Evolutionary conservation across 2,888 invertebrate species (phyloP), one percentile per base, ranked within the genome.

Genomic region (Heliconius ethilla): DNA sequence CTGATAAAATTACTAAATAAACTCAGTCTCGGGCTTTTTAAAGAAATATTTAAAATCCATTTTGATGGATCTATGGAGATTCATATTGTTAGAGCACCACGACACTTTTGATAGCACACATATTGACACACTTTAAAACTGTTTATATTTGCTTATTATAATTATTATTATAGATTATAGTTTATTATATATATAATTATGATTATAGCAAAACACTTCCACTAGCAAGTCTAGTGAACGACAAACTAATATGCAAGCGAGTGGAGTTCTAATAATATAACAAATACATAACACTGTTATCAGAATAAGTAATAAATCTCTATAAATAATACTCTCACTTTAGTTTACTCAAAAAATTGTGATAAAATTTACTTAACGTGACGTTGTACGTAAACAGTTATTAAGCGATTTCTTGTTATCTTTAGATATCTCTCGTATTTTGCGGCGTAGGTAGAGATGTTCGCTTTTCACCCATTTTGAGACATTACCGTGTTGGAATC

Each of bases 1-100:
- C 9, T 29, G 51, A 22, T 70, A 55, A 27, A 72, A 27, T 63
- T 74, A 74, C 74, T 27, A 59, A 45, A 62, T 74, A 63, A 37
- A 74, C 13, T 45, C 62, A 63, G 63, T 63, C 40, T 63, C 40
- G 40, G 74, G 63, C 63, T 74, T 74, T 63, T 74, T 74, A 74
- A 74, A 74, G 63, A 63, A 74, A 74, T 74, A 74, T 63, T 74
- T 74, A 27, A 74, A 74, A 74, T 74, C 74, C 74, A 74, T 74
- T 63, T 74, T 74, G 27, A 74, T 74, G 37, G 25, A 74, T 45
- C 74, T 59, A 25, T 74, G 63, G 27, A 74, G 74, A 63, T 37
- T 74, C 74, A 74, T 74, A 74, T 62, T 74, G 9, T 27, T 40
- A 74, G 33, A 74, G 7, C 62, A 40, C 27, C 25, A 63, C 37